Evolutionary conservation across 1,140 invertebrate genomes (phyloP).

Genomic region (Acyrthosiphon pisum): DNA sequence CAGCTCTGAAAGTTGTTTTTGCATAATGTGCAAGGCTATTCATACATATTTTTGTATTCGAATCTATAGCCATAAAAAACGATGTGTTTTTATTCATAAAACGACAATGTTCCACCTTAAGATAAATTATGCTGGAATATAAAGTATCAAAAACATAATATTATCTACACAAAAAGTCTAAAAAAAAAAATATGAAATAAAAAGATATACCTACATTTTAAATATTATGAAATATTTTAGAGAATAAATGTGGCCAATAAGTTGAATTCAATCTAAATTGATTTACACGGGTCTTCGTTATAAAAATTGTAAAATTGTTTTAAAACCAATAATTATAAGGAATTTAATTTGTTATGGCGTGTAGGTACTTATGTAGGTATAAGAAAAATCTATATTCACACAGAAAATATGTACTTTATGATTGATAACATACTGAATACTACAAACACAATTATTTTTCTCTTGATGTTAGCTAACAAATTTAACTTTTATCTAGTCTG

Average conservation of each 20-base stretch:
- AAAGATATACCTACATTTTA: background rate
- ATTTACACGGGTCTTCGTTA: background rate
- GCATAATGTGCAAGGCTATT: background rate
- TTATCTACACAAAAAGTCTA: background rate
- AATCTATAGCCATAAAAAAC: constrained; percentile 3
- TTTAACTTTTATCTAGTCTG: background rate
- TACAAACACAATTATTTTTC: background rate
- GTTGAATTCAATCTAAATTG: background rate
- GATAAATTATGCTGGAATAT: background rate
- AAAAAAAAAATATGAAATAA: background rate
- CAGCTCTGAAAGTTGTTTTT: constrained; percentile 16
- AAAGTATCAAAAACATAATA: background rate
- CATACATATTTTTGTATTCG: constrained; percentile 35
- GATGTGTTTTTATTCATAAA: constrained; percentile 21
- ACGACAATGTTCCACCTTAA: background rate
- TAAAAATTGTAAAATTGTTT: background rate
- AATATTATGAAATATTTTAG: background rate
- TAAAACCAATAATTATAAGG: background rate
- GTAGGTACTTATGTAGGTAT: too few species aligned
- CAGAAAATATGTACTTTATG: background rate
- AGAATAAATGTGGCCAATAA: background rate
- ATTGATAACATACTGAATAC: background rate
- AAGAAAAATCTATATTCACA: background rate
- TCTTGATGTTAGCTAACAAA: background rate
- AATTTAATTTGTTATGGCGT: too few species aligned